A percentile compares a stretch with the other conserved stretches of the same genome.
Evolutionary conservation across 2,888 invertebrate species (phyloP).

Genomic region (Chloroclysta siterata): DNA sequence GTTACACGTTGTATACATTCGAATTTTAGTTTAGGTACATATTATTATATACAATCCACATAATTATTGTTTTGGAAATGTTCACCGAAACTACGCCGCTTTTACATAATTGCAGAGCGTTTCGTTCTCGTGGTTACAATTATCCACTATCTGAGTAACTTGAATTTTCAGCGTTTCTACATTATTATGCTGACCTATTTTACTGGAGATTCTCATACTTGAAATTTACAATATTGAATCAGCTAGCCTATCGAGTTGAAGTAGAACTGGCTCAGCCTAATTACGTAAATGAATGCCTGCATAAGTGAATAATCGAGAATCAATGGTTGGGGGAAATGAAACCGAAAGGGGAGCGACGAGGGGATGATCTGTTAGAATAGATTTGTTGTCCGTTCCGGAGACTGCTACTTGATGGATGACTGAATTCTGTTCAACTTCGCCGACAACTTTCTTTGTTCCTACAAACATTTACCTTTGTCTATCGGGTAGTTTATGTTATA

Average conservation of each 20-base stretch:
- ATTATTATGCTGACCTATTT: background rate
- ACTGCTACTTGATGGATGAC: constrained; percentile 76
- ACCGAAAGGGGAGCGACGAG: constrained; percentile 70
- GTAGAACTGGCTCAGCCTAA: constrained; percentile 35
- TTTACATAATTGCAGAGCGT: too few species aligned
- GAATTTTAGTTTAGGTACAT: too few species aligned
- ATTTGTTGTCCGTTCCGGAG: constrained; percentile 76
- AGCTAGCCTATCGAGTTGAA: constrained; percentile 25
- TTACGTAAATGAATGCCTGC: constrained; percentile 46
- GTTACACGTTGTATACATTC: too few species aligned
- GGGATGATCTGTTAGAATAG: constrained; percentile 81
- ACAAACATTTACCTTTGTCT: constrained; percentile 37
- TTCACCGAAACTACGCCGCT: too few species aligned
- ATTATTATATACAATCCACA: too few species aligned
- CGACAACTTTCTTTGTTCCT: constrained; percentile 51
- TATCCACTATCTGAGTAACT: too few species aligned
- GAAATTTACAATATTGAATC: background rate
- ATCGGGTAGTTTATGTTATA: constrained; percentile 57
- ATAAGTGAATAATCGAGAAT: constrained; percentile 51
- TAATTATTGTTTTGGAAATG: too few species aligned
- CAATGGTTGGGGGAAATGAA: constrained; percentile 57
- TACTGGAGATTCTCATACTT: background rate
- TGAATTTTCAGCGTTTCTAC: too few species aligned
- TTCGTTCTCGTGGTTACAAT: too few species aligned
- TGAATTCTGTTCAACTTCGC: constrained; percentile 69